phyloP scores from a whole-genome alignment of 2,113 vertebrate species.

The Willisornis vidua region DNA sequence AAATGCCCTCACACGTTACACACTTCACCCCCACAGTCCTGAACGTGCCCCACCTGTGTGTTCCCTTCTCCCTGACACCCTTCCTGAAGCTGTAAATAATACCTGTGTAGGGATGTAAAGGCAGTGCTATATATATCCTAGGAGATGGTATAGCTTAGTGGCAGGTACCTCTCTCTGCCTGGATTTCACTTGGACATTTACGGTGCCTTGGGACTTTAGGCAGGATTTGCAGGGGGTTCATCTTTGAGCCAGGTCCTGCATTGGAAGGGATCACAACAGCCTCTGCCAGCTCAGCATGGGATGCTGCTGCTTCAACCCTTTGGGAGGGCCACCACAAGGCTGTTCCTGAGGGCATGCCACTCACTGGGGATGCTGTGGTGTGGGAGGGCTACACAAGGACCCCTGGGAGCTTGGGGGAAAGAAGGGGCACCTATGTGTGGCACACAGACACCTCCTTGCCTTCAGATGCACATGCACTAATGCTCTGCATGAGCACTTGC shows the following conservation, averaged over 20 bases:
- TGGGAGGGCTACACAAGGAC: not conserved
- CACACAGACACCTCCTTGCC: rapidly evolving
- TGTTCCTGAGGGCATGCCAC: rapidly evolving
- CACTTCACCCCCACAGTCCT: rapidly evolving
- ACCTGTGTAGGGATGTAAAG: not conserved
- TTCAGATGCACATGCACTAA: rapidly evolving
- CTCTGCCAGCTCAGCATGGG: rapidly evolving
- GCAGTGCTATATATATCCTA: not conserved
- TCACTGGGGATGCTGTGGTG: not conserved
- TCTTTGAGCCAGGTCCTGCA: not conserved
- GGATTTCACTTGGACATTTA: not conserved
- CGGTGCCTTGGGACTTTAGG: not conserved
- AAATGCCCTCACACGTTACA: not conserved
- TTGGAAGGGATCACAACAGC: not conserved
- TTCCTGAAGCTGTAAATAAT: not conserved
- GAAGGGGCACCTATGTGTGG: not conserved
- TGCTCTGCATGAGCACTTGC: not conserved
- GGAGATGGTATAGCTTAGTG: not conserved
- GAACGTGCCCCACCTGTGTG: not conserved
- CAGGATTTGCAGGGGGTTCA: not conserved
- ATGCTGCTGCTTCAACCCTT: not conserved
- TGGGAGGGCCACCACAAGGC: rapidly evolving
- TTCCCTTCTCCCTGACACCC: not conserved
- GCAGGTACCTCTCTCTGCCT: not conserved
- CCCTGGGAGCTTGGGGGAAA: too few species aligned